These are phyloP conservation scores for Rhimphoctona megacephalus DNA, from an alignment of 2,888 invertebrate species.

Conservation along the genomic window DNA sequence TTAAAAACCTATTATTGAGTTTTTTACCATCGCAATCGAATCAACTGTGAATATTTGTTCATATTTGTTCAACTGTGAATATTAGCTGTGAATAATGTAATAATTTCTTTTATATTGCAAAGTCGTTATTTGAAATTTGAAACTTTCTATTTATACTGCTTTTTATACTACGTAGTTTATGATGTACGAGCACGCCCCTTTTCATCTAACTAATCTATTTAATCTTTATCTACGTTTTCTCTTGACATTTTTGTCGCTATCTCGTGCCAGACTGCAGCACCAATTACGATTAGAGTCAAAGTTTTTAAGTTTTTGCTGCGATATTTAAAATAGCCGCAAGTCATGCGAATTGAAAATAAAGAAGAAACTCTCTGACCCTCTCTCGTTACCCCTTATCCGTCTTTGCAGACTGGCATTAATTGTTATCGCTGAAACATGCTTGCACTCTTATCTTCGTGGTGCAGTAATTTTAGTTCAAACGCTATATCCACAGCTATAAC, in stretches of 20 bases:
- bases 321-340: constrained; percentile 38
- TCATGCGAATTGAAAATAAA: constrained; percentile 62
- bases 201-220: constrained; percentile 19
- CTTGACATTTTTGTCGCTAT: constrained; percentile 45
- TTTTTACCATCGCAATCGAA: no score
- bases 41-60: background rate
- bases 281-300: constrained; percentile 38
- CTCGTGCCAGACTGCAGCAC: constrained; percentile 41
- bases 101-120: background rate
- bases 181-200: constrained; percentile 14
- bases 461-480: constrained; percentile 44
- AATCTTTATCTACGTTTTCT: constrained; percentile 24
- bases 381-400: constrained; percentile 45
- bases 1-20: no score
- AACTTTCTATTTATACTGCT: background rate
- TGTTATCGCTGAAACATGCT: constrained; percentile 41
- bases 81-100: no score
- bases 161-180: background rate
- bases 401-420: constrained; percentile 40
- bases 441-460: constrained; percentile 36
- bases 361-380: constrained; percentile 1
- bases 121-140: background rate
- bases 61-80: no score
- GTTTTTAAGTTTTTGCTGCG: constrained; percentile 35
- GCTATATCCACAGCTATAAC: background rate